Evolutionary conservation across 2,797 vertebrate genomes (phyloP), one percentile per base, ranked within the genome.

Genomic region (Cirrhinus molitorella): DNA sequence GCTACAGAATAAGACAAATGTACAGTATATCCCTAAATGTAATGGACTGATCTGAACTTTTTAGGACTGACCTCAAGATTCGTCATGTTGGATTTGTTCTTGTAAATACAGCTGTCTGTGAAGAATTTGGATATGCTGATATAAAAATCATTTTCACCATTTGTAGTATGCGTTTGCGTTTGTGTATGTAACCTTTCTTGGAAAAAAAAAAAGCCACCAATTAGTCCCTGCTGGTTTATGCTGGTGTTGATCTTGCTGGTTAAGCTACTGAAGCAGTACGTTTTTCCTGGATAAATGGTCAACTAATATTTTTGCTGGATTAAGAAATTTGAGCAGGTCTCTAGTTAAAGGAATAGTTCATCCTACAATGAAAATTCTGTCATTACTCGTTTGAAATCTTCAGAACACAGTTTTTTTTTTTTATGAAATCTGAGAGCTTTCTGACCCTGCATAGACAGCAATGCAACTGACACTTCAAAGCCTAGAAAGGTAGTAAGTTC

Each of bases 121-220:
- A 49, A 25, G 16, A 71, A 77, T 79, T 47, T 68, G 47, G 40
- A 59, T 73, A 80, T 67, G 78, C 63, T 76, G 55, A 74, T 75
- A 85, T 59, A 75, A 85, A 74, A 9, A 19, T 68, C 25, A 74
- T 85, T 85, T 79, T 80, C 61, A 75, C 65, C 71, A 75, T 47
- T 57, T 80, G 37, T 80, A 67, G 57, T 28, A n/a, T 55, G 65
- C 63, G 31, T 34, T 34, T 34, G n/a, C n/a, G 68, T 74, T 72
- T 65, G 11, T 51, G 19, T 49, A 8, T 82, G 14, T 40, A 45
- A 28, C 28, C 57, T 65, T 79, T 37, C 34, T 25, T 8, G 5
- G 19, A 16, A 31, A 57, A 28, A 47, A 6, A 37, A 21, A 21
- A 34, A 17, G 11, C 23, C 37, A 59, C 19, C 51, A 37, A 10